Conservation (phyloP, 2,797 vertebrate genomes). For the Luscinia luscinia region DNA sequence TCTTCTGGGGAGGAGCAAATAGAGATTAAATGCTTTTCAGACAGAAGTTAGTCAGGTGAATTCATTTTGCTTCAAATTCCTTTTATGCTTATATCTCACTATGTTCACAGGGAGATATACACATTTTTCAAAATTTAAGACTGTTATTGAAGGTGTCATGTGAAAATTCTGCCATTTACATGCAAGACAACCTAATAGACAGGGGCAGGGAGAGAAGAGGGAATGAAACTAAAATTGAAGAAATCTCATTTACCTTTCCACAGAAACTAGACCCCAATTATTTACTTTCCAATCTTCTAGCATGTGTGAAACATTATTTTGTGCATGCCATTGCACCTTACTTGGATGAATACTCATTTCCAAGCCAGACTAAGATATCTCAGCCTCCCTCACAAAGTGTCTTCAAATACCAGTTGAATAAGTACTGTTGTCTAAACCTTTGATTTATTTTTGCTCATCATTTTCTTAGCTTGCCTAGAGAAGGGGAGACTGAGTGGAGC, state of each 20-base stretch:
- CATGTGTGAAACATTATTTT: neutral
- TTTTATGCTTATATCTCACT: neutral
- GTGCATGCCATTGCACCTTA: neutral
- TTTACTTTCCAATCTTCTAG: neutral
- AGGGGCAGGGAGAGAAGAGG: neutral
- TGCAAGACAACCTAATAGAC: neutral
- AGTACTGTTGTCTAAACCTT: neutral
- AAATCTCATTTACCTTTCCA: neutral
- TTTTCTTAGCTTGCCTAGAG: neutral
- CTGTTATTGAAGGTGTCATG: neutral
- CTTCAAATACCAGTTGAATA: neutral
- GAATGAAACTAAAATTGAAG: neutral
- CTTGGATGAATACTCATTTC: neutral
- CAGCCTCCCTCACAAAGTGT: neutral
- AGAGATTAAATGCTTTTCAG: conserved; percentile 34
- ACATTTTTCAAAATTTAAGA: conserved; percentile 29
- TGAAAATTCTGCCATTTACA: conserved; percentile 10
- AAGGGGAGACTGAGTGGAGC: neutral
- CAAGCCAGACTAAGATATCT: neutral
- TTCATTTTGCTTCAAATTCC: neutral
- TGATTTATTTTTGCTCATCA: neutral
- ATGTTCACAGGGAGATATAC: neutral
- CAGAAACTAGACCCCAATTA: neutral
- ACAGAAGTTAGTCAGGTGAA: conserved; percentile 9
- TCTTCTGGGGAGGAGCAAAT: conserved; percentile 25